Base-by-base conservation (phyloP, 1,140 invertebrate species). In the Calephelis virginiensis region DNA sequence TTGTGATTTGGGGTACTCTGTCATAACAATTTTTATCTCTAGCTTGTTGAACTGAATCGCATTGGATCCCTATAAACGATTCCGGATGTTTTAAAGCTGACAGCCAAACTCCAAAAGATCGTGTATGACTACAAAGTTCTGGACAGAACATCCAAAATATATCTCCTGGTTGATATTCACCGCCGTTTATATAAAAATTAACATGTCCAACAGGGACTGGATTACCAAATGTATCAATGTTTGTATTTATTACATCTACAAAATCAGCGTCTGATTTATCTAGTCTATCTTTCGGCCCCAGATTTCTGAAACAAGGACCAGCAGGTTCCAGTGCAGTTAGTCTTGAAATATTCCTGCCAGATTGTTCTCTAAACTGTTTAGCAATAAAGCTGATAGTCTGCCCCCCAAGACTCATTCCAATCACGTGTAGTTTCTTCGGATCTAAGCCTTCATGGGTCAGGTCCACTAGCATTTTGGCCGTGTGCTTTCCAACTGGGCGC, bases 101-200 rank as follows among this genome's bases (percentile, higher is more conserved):
- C 6, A 80, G 37, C 85, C 85, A 89, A 0, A 87, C 2, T 0
- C 70, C 73, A 59, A 67, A 82, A 5, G 83, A 70, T 47, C 83
- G 70, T 0, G 80, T 66, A 53, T 89, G 86, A 53, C 85, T 86
- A 60, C 86, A 87, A 0, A 87, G 6, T 0, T 77, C 50, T 38
- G 72, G 76, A 17, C 86, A 89, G 0, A 77, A 75, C 6, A 76
- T 61, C 79, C 78, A 83, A 11, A 78, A 50, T 4, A 88, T 0
- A 12, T 82, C 77, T 0, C 93, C 94, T 0, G 95, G 95, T 73
- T 96, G 95, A 11, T 92, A 75, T 65, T 92, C 91, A 0, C 95
- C 95, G 1, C 95, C 95, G 72, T 96, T 96, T 0, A 95, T 92
- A 73, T 95, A 96, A 77, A 95, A 94, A 82, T 85, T 84, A 4